Base-by-base conservation (phyloP, 2,113 vertebrate species). In the Gymnocephalus cernua region DNA sequence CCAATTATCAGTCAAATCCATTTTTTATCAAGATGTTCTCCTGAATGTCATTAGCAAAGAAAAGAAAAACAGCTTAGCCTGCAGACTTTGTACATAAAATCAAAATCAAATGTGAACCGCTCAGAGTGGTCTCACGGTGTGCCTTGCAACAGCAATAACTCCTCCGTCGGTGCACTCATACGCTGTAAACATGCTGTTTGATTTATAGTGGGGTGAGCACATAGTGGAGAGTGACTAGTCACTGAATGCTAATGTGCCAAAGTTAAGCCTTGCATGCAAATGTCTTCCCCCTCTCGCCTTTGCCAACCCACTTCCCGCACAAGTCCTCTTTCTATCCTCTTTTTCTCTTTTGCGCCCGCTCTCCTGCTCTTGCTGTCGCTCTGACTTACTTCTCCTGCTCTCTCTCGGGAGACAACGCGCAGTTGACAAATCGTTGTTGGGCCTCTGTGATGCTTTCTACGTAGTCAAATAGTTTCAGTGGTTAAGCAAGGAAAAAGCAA, bases 191-290 rank as follows among this genome's bases (percentile, higher is more conserved):
- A 92, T 74, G 87, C 64, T 25, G 74, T 88, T 87, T 91, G 84
- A 93, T 90, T 92, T 90, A 91, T 91, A 70, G 84, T 56, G 76
- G 76, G 66, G 78, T 59, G 83, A 86, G 63, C 79, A 85, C 79
- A 86, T 75, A 81, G 82, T 65, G 76, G 75, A 90, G 87, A 82
- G 82, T 72, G 67, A 87, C 77, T 75, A 77, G 86, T 84, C 87
- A 67, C 90, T 86, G 92, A 92, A 88, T 90, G 86, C 88, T 93
- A 91, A 92, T 91, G 87, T 44, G 68, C 86, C 73, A 74, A 71
- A 85, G 88, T 57, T 64, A 76, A 80, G 86, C 62, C 69, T 69
- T 72, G 95, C 91, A 94, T 94, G 83, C 84, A 86, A 92, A 95
- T 89, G 79, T 72, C 58, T 72, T 66, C 50, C 68, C 56, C 32